Percentiles rank a stretch among this genome's conserved stretches.
phyloP scores from a whole-genome alignment of 2,888 invertebrate species.

The Acleris sparsana region DNA sequence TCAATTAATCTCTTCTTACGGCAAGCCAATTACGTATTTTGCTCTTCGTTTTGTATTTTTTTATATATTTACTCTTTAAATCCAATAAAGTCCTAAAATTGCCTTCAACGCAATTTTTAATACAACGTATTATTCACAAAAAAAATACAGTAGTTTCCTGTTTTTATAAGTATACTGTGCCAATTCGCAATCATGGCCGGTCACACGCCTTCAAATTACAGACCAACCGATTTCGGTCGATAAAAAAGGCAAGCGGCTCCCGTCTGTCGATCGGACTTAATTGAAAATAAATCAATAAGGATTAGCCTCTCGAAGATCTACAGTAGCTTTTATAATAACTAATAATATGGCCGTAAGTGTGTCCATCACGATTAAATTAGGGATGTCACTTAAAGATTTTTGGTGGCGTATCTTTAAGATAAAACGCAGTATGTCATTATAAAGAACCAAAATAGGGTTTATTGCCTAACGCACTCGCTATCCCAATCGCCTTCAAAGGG shows the following conservation, averaged over 20 bases:
- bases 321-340: conserved; percentile 4
- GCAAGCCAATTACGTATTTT: too few species aligned
- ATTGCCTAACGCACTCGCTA: too few species aligned
- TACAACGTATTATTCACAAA: background rate
- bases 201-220: conserved; percentile 38
- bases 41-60: too few species aligned
- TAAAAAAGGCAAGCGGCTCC: conserved; percentile 28
- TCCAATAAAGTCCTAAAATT: too few species aligned
- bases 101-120: too few species aligned
- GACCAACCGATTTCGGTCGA: conserved; percentile 21
- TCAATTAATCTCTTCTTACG: too few species aligned
- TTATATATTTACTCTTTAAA: too few species aligned
- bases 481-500: too few species aligned
- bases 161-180: conserved; percentile 8
- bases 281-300: conserved; percentile 44
- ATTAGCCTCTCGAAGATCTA: conserved; percentile 24
- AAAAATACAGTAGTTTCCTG: background rate
- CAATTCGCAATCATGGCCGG: conserved; percentile 35
- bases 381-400: background rate
- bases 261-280: conserved; percentile 37
- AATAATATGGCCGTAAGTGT: conserved; percentile 2
- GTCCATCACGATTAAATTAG: background rate
- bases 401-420: too few species aligned
- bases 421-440: too few species aligned
- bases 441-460: too few species aligned